Evolutionary conservation across 92 coral and sea anemone species (phyloP).

Genomic region (Phenganax marumi): DNA sequence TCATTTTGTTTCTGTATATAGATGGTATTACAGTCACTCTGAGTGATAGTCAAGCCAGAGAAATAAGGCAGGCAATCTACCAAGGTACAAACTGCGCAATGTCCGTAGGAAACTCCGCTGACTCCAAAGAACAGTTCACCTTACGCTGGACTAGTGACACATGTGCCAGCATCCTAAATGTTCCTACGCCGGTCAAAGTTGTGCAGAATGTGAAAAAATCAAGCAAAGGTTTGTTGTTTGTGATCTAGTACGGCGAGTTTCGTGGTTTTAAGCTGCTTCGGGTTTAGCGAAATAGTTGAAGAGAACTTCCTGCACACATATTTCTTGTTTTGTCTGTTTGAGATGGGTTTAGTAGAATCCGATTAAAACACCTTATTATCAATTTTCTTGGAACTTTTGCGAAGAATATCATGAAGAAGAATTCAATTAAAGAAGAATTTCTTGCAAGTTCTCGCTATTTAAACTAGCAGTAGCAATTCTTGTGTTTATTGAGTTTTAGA

Average conservation of each 20-base stretch:
- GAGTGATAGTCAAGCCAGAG: constrained; percentile 29
- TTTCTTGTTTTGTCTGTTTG: too few species aligned
- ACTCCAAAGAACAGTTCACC: constrained; percentile 25
- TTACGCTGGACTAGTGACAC: constrained; percentile 28
- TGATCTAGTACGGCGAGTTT: not conserved
- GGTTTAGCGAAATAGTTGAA: too few species aligned
- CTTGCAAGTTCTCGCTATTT: too few species aligned
- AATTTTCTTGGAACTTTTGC: too few species aligned
- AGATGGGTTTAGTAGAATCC: too few species aligned
- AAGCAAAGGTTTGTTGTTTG: constrained; percentile 25
- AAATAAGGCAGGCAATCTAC: constrained; percentile 30
- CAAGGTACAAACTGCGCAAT: constrained; percentile 41
- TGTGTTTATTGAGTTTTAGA: too few species aligned
- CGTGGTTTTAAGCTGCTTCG: too few species aligned
- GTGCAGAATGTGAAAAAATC: not conserved
- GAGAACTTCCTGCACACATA: too few species aligned
- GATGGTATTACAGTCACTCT: constrained; percentile 27
- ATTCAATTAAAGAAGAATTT: too few species aligned
- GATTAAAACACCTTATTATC: too few species aligned
- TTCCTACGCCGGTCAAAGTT: constrained; percentile 16
- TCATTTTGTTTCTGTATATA: not conserved
- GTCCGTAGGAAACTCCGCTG: constrained; percentile 26
- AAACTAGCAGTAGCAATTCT: too few species aligned
- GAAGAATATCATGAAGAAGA: too few species aligned
- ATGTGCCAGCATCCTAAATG: not conserved